Percentiles rank a stretch among this genome's conserved stretches.
Evolutionary conservation across 1,140 invertebrate species (phyloP).

Genomic region (Dinoponera quadriceps): DNA sequence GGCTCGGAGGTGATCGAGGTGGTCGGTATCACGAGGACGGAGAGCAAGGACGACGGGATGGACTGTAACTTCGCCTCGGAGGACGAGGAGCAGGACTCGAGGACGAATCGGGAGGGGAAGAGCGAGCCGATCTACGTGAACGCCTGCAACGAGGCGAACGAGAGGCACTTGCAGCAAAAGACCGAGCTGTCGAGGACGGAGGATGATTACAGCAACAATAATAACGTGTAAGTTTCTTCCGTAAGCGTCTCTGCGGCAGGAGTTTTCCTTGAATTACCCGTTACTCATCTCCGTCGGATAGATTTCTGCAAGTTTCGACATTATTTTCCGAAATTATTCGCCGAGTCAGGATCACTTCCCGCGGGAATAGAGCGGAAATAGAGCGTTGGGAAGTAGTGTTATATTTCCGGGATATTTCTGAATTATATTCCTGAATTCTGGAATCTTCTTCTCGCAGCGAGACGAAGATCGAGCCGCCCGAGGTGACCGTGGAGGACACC

Average conservation of each 20-base stretch:
- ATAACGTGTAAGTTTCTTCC: slow-evolving; percentile 64
- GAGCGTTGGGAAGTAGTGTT: too few species aligned
- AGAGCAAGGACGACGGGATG: slow-evolving; percentile 83
- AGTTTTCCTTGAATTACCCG: slow-evolving; percentile 6
- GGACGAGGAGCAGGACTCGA: slow-evolving; percentile 73
- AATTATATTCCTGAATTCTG: background rate
- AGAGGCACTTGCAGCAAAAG: slow-evolving; percentile 66
- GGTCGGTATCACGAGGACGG: slow-evolving; percentile 74
- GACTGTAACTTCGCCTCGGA: slow-evolving; percentile 82
- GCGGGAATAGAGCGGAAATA: too few species aligned
- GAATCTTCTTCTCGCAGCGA: slow-evolving; percentile 64
- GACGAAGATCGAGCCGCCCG: slow-evolving; percentile 86
- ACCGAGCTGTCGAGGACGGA: slow-evolving; percentile 16
- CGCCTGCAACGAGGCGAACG: slow-evolving; percentile 75
- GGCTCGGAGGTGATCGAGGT: slow-evolving; percentile 22
- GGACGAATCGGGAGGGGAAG: slow-evolving; percentile 53
- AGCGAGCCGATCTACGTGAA: slow-evolving; percentile 82
- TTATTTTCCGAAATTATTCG: too few species aligned
- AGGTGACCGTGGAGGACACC: slow-evolving; percentile 85
- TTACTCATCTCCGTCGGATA: too few species aligned
- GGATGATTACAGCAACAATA: slow-evolving; percentile 73
- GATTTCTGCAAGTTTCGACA: too few species aligned
- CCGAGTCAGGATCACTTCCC: too few species aligned
- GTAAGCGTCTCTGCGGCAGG: background rate
- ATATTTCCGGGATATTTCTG: background rate